Conservation (phyloP, 2,113 vertebrate species). For the Naja naja region DNA sequence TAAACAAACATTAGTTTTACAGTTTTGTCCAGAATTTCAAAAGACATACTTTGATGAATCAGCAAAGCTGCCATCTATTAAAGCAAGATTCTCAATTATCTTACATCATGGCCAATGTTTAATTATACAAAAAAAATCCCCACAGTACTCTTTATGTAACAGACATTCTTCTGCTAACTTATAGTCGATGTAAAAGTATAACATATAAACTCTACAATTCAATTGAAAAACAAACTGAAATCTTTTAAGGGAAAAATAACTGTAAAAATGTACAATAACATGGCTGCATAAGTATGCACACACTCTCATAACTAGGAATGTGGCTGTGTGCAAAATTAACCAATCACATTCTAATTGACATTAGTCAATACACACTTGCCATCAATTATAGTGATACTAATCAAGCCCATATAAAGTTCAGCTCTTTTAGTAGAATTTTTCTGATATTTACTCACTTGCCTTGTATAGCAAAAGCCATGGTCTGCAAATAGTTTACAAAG, state of each 20-base stretch:
- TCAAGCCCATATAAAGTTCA: not conserved
- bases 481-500: not conserved
- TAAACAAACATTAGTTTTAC: constrained; percentile 16
- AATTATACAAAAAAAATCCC: not conserved
- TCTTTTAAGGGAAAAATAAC: not conserved
- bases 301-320: not conserved
- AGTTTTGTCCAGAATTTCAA: not conserved
- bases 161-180: not conserved
- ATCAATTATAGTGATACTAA: not conserved
- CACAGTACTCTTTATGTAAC: not conserved
- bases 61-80: constrained; percentile 12
- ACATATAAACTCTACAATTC: not conserved
- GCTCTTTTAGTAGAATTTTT: not conserved
- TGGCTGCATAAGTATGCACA: not conserved
- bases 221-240: not conserved
- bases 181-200: not conserved
- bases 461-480: not conserved
- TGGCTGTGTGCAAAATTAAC: not conserved
- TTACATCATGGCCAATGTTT: not conserved
- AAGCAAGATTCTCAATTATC: constrained; percentile 23
- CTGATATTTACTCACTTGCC: not conserved
- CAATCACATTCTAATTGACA: not conserved
- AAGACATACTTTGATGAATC: not conserved
- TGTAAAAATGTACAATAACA: not conserved
- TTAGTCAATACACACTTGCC: not conserved